phyloP scores from a whole-genome alignment of 2,888 invertebrate species.

The Malthinus seriepunctatus region DNA sequence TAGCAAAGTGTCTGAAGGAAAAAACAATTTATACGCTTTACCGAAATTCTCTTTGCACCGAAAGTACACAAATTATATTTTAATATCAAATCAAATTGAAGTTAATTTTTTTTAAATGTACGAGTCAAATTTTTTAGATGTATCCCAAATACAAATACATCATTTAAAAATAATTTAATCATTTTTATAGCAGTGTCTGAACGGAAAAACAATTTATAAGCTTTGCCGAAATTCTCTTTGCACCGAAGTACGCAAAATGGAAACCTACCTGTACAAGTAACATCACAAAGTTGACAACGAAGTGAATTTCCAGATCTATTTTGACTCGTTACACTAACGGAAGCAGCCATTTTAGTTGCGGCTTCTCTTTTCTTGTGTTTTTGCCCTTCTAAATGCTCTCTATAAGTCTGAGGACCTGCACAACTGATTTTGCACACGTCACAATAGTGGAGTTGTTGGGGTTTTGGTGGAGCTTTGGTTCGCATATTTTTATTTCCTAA shows the following conservation, averaged over 20 bases:
- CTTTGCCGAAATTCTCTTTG: constrained; percentile 36
- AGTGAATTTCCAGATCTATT: constrained; percentile 71
- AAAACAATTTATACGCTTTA: constrained; percentile 16
- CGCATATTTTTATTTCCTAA: constrained; percentile 66
- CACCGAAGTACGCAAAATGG: constrained; percentile 2
- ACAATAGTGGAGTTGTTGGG: constrained; percentile 95
- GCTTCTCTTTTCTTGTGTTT: constrained; percentile 99
- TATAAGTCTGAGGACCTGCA: constrained; percentile 70
- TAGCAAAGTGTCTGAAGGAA: constrained; percentile 38
- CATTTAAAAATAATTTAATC: constrained; percentile 7
- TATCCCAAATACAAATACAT: no score
- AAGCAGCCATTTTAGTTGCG: constrained; percentile 72
- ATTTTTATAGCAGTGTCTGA: constrained; percentile 36
- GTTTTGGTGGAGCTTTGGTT: constrained; percentile 83
- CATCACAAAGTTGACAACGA: constrained; percentile 97
- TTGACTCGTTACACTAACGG: constrained; percentile 64
- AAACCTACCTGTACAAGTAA: constrained; percentile 86
- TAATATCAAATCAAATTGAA: not conserved
- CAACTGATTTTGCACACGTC: constrained; percentile 93
- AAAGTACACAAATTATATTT: constrained; percentile 12
- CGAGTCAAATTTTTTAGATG: not conserved
- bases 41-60: constrained; percentile 38
- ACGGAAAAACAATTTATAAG: constrained; percentile 20
- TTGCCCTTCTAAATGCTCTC: constrained; percentile 97
- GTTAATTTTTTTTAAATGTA: not conserved